phyloP scores from a whole-genome alignment of 2,888 invertebrate species.

The Latrodectus hesperus region DNA sequence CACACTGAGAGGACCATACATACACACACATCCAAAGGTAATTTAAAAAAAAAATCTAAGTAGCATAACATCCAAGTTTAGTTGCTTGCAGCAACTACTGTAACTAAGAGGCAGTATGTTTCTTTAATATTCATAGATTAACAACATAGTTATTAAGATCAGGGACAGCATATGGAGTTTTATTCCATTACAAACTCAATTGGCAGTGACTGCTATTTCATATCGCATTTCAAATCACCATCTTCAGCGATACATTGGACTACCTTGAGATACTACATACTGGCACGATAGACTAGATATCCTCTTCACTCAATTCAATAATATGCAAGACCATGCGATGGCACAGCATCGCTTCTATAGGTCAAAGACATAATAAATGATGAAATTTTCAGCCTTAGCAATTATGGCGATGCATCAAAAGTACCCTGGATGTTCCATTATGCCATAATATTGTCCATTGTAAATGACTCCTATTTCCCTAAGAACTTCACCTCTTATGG shows the following conservation, averaged over 20 bases:
- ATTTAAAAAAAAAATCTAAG: conserved; percentile 64
- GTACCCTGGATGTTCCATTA: conserved; percentile 95
- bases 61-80: conserved; percentile 57
- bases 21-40: conserved; percentile 69
- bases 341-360: conserved; percentile 59
- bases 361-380: conserved; percentile 64
- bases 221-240: conserved; percentile 52
- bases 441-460: conserved; percentile 95
- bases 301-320: conserved; percentile 59
- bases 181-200: conserved; percentile 64
- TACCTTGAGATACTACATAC: conserved; percentile 64
- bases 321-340: conserved; percentile 60
- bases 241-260: conserved; percentile 59
- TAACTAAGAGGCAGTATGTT: conserved; percentile 66
- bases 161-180: conserved; percentile 67
- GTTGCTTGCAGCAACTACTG: conserved; percentile 51
- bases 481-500: conserved; percentile 91
- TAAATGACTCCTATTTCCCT: conserved; percentile 94
- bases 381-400: conserved; percentile 56
- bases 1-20: conserved; percentile 68
- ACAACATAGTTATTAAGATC: conserved; percentile 67
- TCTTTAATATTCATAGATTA: conserved; percentile 55
- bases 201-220: conserved; percentile 69
- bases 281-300: conserved; percentile 64
- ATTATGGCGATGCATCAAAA: conserved; percentile 69